phyloP scores from a whole-genome alignment of 2,113 vertebrate species.

The Heterotis niloticus region DNA sequence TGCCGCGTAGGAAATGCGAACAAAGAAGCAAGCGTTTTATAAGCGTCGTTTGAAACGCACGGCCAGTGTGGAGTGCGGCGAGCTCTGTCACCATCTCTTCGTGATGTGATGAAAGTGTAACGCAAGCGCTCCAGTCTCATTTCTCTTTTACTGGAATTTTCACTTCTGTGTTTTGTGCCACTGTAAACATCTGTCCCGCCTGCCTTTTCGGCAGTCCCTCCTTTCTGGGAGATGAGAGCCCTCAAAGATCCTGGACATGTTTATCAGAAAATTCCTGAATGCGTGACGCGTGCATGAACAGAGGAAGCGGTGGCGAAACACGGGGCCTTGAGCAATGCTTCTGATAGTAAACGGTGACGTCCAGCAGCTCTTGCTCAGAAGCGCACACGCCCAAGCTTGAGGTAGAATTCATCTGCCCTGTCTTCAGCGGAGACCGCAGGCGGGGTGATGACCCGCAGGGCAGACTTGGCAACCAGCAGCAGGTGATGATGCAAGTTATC shows the following conservation, averaged over 20 bases:
- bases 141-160: constrained; percentile 31
- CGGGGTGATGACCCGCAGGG: neutral
- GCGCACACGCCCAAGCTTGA: neutral
- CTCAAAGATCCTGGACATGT: constrained; percentile 1
- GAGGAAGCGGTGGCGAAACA: neutral
- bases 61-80: neutral
- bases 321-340: neutral
- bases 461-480: neutral
- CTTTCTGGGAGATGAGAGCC: constrained; percentile 2
- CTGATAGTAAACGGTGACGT: neutral
- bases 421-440: neutral
- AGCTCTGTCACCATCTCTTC: constrained; percentile 10
- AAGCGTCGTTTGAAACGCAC: neutral
- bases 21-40: neutral
- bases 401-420: neutral
- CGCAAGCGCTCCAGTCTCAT: constrained; percentile 18
- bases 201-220: neutral
- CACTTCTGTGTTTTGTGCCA: constrained; percentile 27
- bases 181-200: constrained; percentile 22
- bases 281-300: neutral
- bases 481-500: neutral
- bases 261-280: constrained; percentile 4
- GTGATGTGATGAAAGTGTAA: neutral
- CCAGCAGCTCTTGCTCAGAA: neutral
- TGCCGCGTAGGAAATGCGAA: neutral